Evolutionary conservation across 2,797 vertebrate species (phyloP).

Genomic region (Sebastiscus albofasciatus): DNA sequence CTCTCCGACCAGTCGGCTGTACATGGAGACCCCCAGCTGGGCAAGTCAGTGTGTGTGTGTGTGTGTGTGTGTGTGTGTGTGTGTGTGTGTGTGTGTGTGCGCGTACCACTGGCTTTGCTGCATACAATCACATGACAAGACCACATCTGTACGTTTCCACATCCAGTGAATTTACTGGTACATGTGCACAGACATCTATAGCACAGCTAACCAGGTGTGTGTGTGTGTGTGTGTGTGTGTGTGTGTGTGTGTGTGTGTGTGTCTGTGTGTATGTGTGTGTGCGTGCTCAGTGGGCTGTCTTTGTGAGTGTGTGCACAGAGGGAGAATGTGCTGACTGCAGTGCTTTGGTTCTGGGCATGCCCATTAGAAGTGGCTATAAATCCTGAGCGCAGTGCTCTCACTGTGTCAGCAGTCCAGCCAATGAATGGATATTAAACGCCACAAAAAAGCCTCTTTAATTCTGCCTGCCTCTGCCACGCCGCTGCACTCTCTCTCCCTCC

Average conservation of each 20-base stretch:
- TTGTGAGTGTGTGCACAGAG: constrained; percentile 53
- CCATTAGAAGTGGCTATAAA: constrained; percentile 88
- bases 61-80: constrained; percentile 47
- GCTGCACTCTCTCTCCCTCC: constrained; percentile 47
- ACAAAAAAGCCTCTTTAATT: constrained; percentile 89
- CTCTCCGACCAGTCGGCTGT: constrained; percentile 47
- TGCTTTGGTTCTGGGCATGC: constrained; percentile 82
- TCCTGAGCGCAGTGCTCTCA: constrained; percentile 83
- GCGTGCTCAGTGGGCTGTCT: constrained; percentile 39
- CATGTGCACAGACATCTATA: constrained; percentile 33
- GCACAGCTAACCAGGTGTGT: constrained; percentile 12
- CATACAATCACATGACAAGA: neutral
- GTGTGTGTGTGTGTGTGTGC: constrained; percentile 46
- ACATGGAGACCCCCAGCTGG: constrained; percentile 77
- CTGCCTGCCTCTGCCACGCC: constrained; percentile 75
- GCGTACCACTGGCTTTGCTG: constrained; percentile 16
- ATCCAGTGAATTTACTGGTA: constrained; percentile 27
- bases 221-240: constrained; percentile 15
- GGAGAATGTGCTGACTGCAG: constrained; percentile 85
- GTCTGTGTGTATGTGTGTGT: constrained; percentile 18
- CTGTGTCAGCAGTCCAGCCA: constrained; percentile 89
- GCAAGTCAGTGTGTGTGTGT: constrained; percentile 62
- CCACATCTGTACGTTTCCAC: constrained; percentile 9
- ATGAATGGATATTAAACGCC: constrained; percentile 91
- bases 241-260: constrained; percentile 12